Evolutionary conservation across 2,797 vertebrate genomes (phyloP).

Genomic region (Crax fasciolata): DNA sequence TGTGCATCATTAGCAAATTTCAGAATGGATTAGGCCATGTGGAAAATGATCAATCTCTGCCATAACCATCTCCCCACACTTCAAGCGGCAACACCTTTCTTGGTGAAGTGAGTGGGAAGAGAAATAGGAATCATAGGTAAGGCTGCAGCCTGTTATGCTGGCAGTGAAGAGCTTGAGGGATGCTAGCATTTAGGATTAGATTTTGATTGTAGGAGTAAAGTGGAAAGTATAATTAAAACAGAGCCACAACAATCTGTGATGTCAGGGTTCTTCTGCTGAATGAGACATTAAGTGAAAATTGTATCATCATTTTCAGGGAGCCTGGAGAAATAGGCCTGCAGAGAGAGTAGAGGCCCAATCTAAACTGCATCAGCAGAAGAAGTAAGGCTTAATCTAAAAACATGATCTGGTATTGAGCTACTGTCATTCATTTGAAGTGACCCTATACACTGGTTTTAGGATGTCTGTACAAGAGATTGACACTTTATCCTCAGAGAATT

Average conservation of each 20-base stretch:
- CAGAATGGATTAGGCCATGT: not conserved
- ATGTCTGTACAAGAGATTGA: not conserved
- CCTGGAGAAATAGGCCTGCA: not conserved
- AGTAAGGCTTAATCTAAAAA: not conserved
- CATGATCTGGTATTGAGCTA: not conserved
- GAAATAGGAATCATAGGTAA: not conserved
- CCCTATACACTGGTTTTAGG: not conserved
- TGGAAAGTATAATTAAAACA: not conserved
- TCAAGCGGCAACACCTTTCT: not conserved
- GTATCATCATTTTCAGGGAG: not conserved
- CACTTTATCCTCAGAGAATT: not conserved
- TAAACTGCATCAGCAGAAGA: not conserved
- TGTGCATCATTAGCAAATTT: not conserved
- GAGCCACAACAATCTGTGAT: not conserved
- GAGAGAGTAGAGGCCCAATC: not conserved
- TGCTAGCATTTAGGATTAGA: not conserved
- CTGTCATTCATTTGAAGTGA: not conserved
- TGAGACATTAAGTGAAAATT: not conserved
- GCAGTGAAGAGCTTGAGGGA: not conserved
- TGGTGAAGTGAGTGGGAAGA: not conserved
- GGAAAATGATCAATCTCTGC: not conserved
- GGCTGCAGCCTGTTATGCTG: not conserved
- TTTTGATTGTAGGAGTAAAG: not conserved
- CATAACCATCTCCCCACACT: not conserved
- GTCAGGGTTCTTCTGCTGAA: not conserved